phyloP scores from a whole-genome alignment of 2,888 invertebrate species.

The Drosophila siamana region DNA sequence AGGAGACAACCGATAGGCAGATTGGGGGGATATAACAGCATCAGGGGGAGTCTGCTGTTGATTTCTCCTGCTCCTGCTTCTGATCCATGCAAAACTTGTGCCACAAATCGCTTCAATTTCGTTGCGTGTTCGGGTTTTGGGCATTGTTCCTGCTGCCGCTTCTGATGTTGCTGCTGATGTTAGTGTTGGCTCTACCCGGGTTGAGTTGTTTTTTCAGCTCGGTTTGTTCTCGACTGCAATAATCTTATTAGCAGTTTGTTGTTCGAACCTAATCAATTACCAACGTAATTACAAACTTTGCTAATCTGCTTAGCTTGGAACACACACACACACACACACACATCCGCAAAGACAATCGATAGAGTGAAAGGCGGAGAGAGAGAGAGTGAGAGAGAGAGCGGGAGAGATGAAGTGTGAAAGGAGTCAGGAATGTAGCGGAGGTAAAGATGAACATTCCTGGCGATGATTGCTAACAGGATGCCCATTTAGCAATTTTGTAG shows the following conservation, averaged over 20 bases:
- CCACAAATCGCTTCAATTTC: slow-evolving; percentile 84
- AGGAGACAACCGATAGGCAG: slow-evolving; percentile 5
- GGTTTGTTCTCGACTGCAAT: slow-evolving; percentile 83
- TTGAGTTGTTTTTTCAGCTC: slow-evolving; percentile 80
- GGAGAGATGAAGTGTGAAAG: not conserved
- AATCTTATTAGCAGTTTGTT: slow-evolving; percentile 86
- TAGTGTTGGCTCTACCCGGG: slow-evolving; percentile 27
- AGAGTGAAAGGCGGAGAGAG: not conserved
- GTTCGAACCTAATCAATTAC: slow-evolving; percentile 86
- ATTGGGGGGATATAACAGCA: slow-evolving; percentile 7
- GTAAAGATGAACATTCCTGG: slow-evolving; percentile 18
- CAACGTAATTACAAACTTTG: slow-evolving; percentile 86
- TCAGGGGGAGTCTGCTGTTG: slow-evolving; percentile 13
- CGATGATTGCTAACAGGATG: slow-evolving; percentile 17
- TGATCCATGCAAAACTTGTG: slow-evolving; percentile 67
- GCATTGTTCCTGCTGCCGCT: slow-evolving; percentile 18
- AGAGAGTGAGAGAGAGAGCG: too few relatives aligned
- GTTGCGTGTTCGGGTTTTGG: slow-evolving; percentile 73
- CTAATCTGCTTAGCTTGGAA: slow-evolving; percentile 83
- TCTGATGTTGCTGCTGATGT: slow-evolving; percentile 20
- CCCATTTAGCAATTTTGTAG: slow-evolving; percentile 35
- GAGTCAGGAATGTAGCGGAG: not conserved
- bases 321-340: slow-evolving; percentile 24
- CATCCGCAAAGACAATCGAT: not conserved
- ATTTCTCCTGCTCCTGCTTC: slow-evolving; percentile 10